A percentile compares a stretch with the other conserved stretches of the same genome.
phyloP scores from a whole-genome alignment of 2,888 invertebrate genomes.

The Acronicta aceris region DNA sequence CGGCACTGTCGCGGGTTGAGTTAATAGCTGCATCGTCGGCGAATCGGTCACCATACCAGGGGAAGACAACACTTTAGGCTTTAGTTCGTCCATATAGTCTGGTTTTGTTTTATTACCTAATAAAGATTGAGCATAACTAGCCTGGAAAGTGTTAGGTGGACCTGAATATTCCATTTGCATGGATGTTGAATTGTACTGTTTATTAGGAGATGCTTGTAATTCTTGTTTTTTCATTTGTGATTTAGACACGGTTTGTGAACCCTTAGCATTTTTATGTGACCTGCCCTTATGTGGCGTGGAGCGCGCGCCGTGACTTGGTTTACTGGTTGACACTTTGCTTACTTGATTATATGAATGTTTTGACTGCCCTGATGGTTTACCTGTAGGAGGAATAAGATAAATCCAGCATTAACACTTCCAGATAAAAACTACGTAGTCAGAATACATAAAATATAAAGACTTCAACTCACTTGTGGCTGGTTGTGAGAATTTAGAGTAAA shows the following conservation, averaged over 20 bases:
- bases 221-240: slow-evolving; percentile 76
- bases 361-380: slow-evolving; percentile 84
- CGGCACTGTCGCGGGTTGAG: slow-evolving; percentile 77
- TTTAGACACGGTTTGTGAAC: slow-evolving; percentile 61
- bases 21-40: slow-evolving; percentile 79
- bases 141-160: slow-evolving; percentile 83
- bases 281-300: slow-evolving; percentile 72
- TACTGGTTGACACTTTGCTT: slow-evolving; percentile 87
- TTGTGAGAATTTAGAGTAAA: slow-evolving; percentile 86
- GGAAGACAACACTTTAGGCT: slow-evolving; percentile 73
- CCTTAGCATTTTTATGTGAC: slow-evolving; percentile 68
- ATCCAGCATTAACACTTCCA: not conserved
- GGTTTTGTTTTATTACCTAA: slow-evolving; percentile 76
- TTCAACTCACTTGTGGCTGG: slow-evolving; percentile 78
- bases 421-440: not conserved
- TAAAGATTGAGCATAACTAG: slow-evolving; percentile 83
- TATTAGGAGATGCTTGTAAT: slow-evolving; percentile 70
- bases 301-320: slow-evolving; percentile 76
- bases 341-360: slow-evolving; percentile 88
- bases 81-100: slow-evolving; percentile 77
- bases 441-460: not conserved
- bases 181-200: slow-evolving; percentile 71
- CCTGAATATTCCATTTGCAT: slow-evolving; percentile 77
- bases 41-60: slow-evolving; percentile 78
- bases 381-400: slow-evolving; percentile 60